phyloP scores from a whole-genome alignment of 2,888 invertebrate genomes.

The Therioaphis trifolii region DNA sequence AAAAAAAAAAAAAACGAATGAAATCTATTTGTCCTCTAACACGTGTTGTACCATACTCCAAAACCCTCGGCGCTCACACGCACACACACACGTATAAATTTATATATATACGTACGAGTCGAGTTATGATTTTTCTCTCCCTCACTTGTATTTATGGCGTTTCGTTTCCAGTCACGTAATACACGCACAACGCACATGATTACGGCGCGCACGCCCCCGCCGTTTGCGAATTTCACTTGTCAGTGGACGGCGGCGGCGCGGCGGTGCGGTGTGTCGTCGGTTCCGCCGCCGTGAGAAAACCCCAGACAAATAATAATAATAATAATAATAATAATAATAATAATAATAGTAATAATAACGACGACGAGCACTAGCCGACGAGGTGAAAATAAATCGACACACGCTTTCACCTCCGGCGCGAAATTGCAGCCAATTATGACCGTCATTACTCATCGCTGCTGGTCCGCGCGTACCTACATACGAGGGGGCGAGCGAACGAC shows the following conservation, averaged over 20 bases:
- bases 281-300: background rate
- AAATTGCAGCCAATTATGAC: constrained; percentile 53
- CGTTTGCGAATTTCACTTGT: background rate
- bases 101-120: no score
- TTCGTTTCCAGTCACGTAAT: constrained; percentile 58
- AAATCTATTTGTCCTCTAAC: constrained; percentile 50
- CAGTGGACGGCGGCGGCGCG: background rate
- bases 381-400: constrained; percentile 49
- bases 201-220: background rate
- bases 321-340: constrained; percentile 25
- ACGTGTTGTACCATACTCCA: no score
- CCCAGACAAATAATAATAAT: background rate
- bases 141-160: constrained; percentile 29
- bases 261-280: background rate
- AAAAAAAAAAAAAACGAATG: background rate
- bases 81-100: no score
- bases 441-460: constrained; percentile 45
- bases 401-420: constrained; percentile 16
- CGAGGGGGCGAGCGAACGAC: no score
- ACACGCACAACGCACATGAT: constrained; percentile 25
- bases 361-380: no score
- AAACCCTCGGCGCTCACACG: no score
- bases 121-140: constrained; percentile 56
- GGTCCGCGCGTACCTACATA: no score
- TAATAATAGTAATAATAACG: constrained; percentile 3